Evolutionary conservation across 2,888 invertebrate species (phyloP), one percentile per base, ranked within the genome.

Genomic region (Hesperia comma): DNA sequence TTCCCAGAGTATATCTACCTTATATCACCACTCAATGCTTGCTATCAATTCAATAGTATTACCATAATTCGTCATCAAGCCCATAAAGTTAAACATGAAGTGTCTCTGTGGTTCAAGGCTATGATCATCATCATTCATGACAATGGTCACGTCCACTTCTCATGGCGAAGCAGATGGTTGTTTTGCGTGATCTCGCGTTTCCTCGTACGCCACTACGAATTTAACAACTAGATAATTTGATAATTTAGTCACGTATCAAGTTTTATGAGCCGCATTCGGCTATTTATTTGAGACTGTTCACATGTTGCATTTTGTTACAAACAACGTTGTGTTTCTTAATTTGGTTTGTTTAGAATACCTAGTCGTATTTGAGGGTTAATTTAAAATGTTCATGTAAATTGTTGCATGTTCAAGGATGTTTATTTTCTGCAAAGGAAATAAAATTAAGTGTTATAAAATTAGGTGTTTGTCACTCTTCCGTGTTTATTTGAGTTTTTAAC

Each of bases 171-270:
- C n/a, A 15, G 43, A 12, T 37, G 37, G 12, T 26, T 26, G 21
- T 43, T 43, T 32, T 15, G 57, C 58, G 58, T 33, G 33, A 58
- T 43, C 58, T 43, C 19, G 0, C 19, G 43, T 21, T 58, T 58
- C 58, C 58, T 58, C 12, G 58, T 58, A 15, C 54, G 51, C 33
- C 14, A 43, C 43, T 14, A 41, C 15, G 43, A 37, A 14, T 14
- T n/a, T 15, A 8, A 19, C 15, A 32, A 32, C 15, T 19, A 26
- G 33, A 37, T 61, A 21, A 21, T 58, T 58, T 19, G 58, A 4
- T 26, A 58, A 41, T 58, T 58, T 43, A 58, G 43, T 58, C 58
- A 58, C 58, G 58, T 58, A 58, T 5, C n/a, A 57, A 41, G 21
- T 41, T 57, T 57, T 58, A 32, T 43, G 26, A 10, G 7, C n/a